Percentiles rank a stretch among this genome's conserved stretches.
These are phyloP conservation scores for Catocala sponsa DNA, from an alignment of 2,888 invertebrate species.

Conservation along the genomic window DNA sequence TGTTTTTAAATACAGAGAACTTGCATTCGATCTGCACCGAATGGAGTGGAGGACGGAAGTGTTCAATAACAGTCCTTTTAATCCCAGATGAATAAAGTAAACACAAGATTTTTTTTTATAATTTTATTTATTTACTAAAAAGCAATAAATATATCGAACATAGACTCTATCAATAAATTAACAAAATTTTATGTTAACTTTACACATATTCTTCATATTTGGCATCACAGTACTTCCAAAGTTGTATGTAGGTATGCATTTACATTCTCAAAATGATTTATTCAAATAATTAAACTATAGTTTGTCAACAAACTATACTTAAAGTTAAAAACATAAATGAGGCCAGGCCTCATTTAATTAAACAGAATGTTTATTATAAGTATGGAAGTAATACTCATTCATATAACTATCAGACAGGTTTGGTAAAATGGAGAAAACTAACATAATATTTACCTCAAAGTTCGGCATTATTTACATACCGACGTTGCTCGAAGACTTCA, in stretches of 20 bases:
- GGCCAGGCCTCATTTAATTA: too few species aligned
- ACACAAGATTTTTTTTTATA: conserved; percentile 52
- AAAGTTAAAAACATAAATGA: too few species aligned
- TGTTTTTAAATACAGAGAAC: too few species aligned
- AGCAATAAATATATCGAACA: conserved; percentile 85
- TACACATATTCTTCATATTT: conserved; percentile 78
- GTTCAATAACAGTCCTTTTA: too few species aligned
- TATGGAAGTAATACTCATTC: not conserved
- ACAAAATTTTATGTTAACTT: conserved; percentile 77
- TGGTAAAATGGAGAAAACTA: not conserved
- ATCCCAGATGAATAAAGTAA: not conserved
- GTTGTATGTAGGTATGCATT: conserved; percentile 58
- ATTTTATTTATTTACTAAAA: conserved; percentile 83
- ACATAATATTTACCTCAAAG: not conserved
- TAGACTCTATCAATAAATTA: conserved; percentile 85
- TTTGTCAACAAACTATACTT: too few species aligned
- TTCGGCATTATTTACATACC: conserved; percentile 32
- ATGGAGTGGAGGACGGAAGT: too few species aligned
- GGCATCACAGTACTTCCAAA: conserved; percentile 84
- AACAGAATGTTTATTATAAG: not conserved
- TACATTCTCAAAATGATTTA: not conserved
- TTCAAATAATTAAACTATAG: too few species aligned
- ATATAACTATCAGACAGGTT: not conserved
- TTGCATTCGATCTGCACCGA: too few species aligned
- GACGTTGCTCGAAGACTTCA: conserved; percentile 38